A percentile compares a stretch with the other conserved stretches of the same genome.
These are phyloP conservation scores for Lasioglossum baleicum DNA, from an alignment of 1,140 invertebrate genomes.

Conservation along the genomic window DNA sequence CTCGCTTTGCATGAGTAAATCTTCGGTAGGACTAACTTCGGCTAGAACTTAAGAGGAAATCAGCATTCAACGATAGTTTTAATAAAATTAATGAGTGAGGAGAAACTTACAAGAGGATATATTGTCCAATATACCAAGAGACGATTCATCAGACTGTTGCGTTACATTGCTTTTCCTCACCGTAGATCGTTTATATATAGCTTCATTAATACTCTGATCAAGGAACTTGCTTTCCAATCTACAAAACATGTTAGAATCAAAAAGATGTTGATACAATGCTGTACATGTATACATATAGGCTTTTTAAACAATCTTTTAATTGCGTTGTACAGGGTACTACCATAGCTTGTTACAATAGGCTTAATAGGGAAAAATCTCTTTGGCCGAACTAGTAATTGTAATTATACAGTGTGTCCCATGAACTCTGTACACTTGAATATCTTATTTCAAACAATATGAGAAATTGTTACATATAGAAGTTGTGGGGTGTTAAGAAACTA, in stretches of 20 bases:
- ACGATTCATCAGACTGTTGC: conserved; percentile 51
- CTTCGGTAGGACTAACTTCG: conserved; percentile 32
- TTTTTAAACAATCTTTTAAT: too few relatives aligned
- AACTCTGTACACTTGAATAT: too few relatives aligned
- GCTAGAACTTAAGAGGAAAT: conserved; percentile 39
- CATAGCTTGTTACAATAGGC: too few relatives aligned
- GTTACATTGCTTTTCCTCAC: conserved; percentile 13
- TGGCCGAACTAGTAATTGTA: background rate
- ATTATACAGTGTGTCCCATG: too few relatives aligned
- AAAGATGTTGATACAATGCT: background rate
- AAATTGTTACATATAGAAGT: too few relatives aligned
- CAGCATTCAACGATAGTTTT: background rate
- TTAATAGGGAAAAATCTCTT: too few relatives aligned
- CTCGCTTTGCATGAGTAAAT: conserved; percentile 36
- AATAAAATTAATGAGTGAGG: background rate
- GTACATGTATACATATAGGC: too few relatives aligned
- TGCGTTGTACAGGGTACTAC: too few relatives aligned
- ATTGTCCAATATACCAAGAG: conserved; percentile 67
- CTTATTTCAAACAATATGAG: too few relatives aligned
- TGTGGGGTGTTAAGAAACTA: too few relatives aligned
- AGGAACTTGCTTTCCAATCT: conserved; percentile 42
- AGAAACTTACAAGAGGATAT: conserved; percentile 65
- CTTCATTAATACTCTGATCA: background rate
- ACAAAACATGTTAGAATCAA: background rate
- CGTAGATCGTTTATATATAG: conserved; percentile 12